phyloP scores from a whole-genome alignment of 2,797 vertebrate genomes.

The Saxicola maurus region DNA sequence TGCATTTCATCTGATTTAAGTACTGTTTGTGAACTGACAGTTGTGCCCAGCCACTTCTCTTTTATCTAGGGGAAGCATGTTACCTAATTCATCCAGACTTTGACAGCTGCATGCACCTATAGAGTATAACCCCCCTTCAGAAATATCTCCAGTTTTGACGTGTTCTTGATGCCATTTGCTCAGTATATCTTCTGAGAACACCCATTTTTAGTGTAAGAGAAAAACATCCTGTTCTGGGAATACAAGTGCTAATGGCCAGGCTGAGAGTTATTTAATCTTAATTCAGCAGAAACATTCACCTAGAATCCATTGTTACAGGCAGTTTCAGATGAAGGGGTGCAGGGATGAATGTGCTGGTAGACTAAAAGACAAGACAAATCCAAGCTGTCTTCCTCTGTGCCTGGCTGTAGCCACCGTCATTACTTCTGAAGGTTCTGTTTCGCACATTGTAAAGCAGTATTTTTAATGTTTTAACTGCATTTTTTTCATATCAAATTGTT shows the following conservation, averaged over 20 bases:
- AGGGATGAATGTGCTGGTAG: background rate
- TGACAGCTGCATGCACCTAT: background rate
- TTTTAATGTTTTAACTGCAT: background rate
- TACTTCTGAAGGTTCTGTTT: background rate
- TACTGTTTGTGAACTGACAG: background rate
- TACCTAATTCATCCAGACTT: background rate
- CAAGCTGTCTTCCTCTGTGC: background rate
- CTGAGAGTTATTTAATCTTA: background rate
- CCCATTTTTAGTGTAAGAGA: background rate
- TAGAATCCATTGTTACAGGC: background rate
- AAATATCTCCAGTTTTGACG: background rate
- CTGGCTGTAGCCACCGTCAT: background rate
- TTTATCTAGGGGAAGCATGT: background rate
- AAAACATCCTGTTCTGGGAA: background rate
- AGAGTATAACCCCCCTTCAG: background rate
- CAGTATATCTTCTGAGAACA: background rate
- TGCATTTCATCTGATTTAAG: background rate
- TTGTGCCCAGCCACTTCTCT: background rate
- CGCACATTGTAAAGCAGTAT: background rate
- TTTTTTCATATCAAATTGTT: slow-evolving; percentile 14
- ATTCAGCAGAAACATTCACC: background rate
- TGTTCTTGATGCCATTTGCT: background rate
- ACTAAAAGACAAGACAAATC: background rate
- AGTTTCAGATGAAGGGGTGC: background rate
- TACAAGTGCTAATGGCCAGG: background rate